Percentiles rank a stretch among this genome's conserved stretches.
Conservation (phyloP, 2,888 invertebrate genomes). For the Dastarcus helophoroides region DNA sequence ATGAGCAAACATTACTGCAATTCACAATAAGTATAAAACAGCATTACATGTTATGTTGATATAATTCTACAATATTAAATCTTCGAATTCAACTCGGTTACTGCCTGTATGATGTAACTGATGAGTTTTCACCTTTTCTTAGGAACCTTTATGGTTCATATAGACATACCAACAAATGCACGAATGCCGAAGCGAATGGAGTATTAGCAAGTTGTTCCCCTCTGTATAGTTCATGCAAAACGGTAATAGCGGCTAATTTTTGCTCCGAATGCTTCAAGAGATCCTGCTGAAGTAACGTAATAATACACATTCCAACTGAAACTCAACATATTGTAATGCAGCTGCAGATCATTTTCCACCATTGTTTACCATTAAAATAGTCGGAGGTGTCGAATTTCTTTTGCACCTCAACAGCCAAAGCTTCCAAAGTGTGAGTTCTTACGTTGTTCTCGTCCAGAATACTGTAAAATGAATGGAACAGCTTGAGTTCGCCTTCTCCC, state of each 20-base stretch:
- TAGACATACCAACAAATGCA: conserved; percentile 49
- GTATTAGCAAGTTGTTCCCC: conserved; percentile 53
- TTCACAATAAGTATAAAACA: too few relatives aligned
- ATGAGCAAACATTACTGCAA: too few relatives aligned
- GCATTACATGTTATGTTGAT: too few relatives aligned
- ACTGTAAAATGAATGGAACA: conserved; percentile 42
- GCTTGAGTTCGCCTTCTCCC: not conserved
- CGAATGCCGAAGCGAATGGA: conserved; percentile 61
- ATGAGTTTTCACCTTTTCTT: too few relatives aligned
- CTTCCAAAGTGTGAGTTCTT: conserved; percentile 64
- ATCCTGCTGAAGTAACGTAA: conserved; percentile 56
- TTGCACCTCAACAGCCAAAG: conserved; percentile 62
- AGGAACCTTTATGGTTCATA: too few relatives aligned
- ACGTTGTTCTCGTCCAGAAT: conserved; percentile 63
- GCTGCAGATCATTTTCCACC: too few relatives aligned
- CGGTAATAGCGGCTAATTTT: conserved; percentile 53
- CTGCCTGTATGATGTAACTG: too few relatives aligned
- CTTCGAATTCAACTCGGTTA: too few relatives aligned
- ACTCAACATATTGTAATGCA: too few relatives aligned
- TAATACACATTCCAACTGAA: conserved; percentile 48
- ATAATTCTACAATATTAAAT: too few relatives aligned
- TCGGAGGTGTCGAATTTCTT: conserved; percentile 68
- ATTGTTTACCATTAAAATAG: conserved; percentile 60
- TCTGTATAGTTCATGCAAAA: conserved; percentile 60
- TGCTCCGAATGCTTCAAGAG: conserved; percentile 56